phyloP scores from a whole-genome alignment of 30 jellyfish, hydroid and myxozoan species.

The Hydra vulgaris region DNA sequence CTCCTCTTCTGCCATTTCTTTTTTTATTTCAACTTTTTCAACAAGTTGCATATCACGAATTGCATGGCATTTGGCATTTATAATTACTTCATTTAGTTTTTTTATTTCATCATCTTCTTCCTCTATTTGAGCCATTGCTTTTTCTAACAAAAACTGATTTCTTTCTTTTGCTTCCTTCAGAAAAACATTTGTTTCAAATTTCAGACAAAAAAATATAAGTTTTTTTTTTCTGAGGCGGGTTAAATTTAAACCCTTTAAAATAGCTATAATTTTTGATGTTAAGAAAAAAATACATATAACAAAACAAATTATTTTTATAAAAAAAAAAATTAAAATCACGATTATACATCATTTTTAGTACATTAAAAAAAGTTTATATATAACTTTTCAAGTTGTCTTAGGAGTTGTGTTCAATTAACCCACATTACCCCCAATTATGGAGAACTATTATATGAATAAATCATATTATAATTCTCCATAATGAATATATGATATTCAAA shows the following conservation, averaged over 20 bases:
- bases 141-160: constrained; percentile 72
- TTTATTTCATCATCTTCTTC: constrained; percentile 97
- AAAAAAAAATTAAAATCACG: not conserved
- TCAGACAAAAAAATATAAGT: not conserved
- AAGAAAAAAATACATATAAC: not conserved
- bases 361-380: too few species aligned
- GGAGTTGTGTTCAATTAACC: too few species aligned
- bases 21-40: constrained; percentile 86
- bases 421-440: too few species aligned
- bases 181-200: too few species aligned
- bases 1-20: constrained; percentile 89
- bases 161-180: constrained; percentile 89
- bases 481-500: too few species aligned
- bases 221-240: not conserved
- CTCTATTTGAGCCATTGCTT: constrained; percentile 95
- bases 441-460: too few species aligned
- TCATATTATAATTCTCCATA: too few species aligned
- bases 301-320: not conserved
- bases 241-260: not conserved
- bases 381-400: too few species aligned
- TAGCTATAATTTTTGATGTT: too few species aligned
- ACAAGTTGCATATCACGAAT: constrained; percentile 91
- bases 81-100: constrained; percentile 72
- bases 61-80: constrained; percentile 98
- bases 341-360: too few species aligned